Conservation (phyloP, 2,113 vertebrate genomes). For the Notothenia coriiceps region DNA sequence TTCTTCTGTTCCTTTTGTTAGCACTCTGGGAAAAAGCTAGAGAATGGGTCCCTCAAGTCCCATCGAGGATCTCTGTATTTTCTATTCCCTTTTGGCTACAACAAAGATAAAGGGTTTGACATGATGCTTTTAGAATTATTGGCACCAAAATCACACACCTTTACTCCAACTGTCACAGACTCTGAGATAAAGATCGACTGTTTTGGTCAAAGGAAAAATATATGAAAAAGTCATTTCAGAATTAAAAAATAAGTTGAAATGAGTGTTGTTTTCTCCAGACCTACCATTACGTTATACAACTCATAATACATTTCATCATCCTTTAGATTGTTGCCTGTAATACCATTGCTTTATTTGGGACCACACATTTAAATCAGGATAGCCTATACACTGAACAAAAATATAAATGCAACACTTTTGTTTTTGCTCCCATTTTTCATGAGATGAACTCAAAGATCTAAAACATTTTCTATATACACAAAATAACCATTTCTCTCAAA, state of each 20-base stretch:
- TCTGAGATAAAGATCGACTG: background rate
- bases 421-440: too few species aligned
- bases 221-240: background rate
- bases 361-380: too few species aligned
- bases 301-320: too few species aligned
- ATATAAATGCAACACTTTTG: too few species aligned
- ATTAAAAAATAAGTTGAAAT: background rate
- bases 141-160: constrained; percentile 7
- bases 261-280: background rate
- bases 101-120: constrained; percentile 25
- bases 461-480: too few species aligned
- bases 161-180: constrained; percentile 7
- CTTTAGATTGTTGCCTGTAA: too few species aligned
- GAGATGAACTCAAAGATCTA: too few species aligned
- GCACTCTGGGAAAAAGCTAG: constrained; percentile 47
- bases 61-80: constrained; percentile 52
- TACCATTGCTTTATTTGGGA: too few species aligned
- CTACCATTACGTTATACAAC: too few species aligned
- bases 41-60: constrained; percentile 43
- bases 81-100: constrained; percentile 21
- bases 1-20: constrained; percentile 57
- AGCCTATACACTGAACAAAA: too few species aligned
- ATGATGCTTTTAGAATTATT: constrained; percentile 6
- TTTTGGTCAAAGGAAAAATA: too few species aligned
- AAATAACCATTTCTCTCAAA: too few species aligned